Conservation (phyloP, 92 coral and sea anemone genomes). For the Desmophyllum pertusum region DNA sequence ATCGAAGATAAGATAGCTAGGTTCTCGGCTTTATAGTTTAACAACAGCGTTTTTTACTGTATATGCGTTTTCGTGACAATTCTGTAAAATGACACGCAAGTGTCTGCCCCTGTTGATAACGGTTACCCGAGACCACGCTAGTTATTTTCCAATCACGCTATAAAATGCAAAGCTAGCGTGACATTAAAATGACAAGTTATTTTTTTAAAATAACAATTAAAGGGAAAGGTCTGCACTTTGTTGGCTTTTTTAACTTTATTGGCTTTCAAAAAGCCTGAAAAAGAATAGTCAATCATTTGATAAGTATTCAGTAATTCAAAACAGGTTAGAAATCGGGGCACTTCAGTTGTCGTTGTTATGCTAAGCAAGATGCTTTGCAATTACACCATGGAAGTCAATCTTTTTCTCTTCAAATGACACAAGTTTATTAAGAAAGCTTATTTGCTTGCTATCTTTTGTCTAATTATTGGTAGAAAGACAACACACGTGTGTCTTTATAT, state of each 20-base stretch:
- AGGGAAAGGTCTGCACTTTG: too few species aligned
- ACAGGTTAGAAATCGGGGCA: background rate
- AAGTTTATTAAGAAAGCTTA: background rate
- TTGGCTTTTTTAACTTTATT: too few species aligned
- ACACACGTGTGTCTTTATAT: background rate
- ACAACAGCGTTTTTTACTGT: background rate
- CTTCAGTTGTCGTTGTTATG: background rate
- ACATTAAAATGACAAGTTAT: background rate
- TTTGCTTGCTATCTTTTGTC: background rate
- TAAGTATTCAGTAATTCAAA: background rate
- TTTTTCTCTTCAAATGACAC: background rate
- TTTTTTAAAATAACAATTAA: background rate
- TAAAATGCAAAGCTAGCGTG: background rate
- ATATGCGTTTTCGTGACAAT: background rate
- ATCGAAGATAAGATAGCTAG: background rate
- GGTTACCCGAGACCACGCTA: background rate
- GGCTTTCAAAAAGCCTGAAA: conserved; percentile 2
- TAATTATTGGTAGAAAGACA: background rate
- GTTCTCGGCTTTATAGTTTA: background rate
- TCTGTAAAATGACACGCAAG: background rate
- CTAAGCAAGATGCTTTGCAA: background rate
- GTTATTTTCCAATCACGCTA: conserved; percentile 1
- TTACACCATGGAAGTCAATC: background rate
- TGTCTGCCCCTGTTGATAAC: background rate
- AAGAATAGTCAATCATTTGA: background rate